These are phyloP conservation scores for Amblyornis subalaris DNA, from an alignment of 2,113 vertebrate species.

Conservation along the genomic window DNA sequence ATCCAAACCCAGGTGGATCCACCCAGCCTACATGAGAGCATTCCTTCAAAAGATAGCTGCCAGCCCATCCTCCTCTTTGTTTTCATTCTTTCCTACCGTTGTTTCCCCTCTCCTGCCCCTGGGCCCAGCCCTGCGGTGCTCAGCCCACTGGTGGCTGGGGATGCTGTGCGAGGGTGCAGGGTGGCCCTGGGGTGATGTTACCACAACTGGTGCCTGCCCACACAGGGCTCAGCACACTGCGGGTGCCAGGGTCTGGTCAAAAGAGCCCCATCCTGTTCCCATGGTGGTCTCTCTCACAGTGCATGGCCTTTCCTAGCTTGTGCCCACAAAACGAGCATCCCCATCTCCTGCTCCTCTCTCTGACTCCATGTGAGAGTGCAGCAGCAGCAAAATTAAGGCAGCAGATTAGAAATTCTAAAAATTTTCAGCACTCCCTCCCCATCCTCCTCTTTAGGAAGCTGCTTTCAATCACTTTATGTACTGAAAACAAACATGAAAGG, in stretches of 20 bases:
- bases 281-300: rapidly evolving
- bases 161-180: background rate
- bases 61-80: background rate
- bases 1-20: background rate
- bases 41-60: background rate
- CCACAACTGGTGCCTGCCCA: background rate
- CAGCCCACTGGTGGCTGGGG: rapidly evolving
- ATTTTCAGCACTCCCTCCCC: background rate
- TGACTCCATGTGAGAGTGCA: background rate
- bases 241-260: background rate
- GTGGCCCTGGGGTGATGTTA: background rate
- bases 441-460: slow-evolving; percentile 36
- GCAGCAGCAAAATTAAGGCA: slow-evolving; percentile 20
- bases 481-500: slow-evolving; percentile 69
- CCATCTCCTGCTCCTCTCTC: background rate
- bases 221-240: rapidly evolving
- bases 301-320: background rate
- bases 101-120: background rate
- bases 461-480: slow-evolving; percentile 59
- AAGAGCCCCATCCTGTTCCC: background rate
- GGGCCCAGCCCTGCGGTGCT: background rate
- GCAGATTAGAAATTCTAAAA: slow-evolving; percentile 38
- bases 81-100: background rate
- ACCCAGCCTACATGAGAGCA: background rate
- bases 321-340: background rate